Base-by-base conservation (phyloP, 2,888 invertebrate species). In the Drosophila barbarae region DNA sequence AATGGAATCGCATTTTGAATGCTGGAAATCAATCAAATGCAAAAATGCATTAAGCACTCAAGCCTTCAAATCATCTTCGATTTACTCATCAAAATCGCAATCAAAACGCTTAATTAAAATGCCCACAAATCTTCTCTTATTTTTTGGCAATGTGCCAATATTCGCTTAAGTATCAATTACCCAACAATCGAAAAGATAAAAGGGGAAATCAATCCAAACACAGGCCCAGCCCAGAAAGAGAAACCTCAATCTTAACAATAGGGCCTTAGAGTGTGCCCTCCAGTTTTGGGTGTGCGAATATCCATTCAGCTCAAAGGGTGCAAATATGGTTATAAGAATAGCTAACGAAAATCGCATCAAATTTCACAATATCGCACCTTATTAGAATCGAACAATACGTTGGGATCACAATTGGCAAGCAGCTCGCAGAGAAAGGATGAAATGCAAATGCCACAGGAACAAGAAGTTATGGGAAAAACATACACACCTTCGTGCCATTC, bases 391-490 rank as follows among this genome's bases (percentile, higher is more conserved):
- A 72, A 76, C 76, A 85, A 85, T 60, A 42, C 51, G 47, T 67
- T 32, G 59, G 35, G 30, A 55, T 39, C 69, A 64, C 63, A 59
- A 74, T 30, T 51, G 57, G 59, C 53, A 54, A 71, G 67, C 76
- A 69, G 15, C 75, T 69, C n/a, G 21, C 21, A 69, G 72, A 69
- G 70, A 72, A 75, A 76, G 72, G 68, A 60, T 6, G 41, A 42
- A 49, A 60, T 47, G 61, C 61, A 69, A 69, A 58, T 56, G 49
- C 59, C 47, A 66, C 49, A 81, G 72, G 73, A 81, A 85, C 81
- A 85, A 85, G 73, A 73, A 83, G 84, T 84, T 84, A 83, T 83
- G 86, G 74, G 84, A 86, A 84, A 80, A 84, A 86, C 85, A 86
- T 80, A 84, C 85, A 86, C 86, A 80, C 84, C 86, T 74, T 72